phyloP scores from a whole-genome alignment of 2,888 invertebrate species.

The Kryphioiulus occultus region DNA sequence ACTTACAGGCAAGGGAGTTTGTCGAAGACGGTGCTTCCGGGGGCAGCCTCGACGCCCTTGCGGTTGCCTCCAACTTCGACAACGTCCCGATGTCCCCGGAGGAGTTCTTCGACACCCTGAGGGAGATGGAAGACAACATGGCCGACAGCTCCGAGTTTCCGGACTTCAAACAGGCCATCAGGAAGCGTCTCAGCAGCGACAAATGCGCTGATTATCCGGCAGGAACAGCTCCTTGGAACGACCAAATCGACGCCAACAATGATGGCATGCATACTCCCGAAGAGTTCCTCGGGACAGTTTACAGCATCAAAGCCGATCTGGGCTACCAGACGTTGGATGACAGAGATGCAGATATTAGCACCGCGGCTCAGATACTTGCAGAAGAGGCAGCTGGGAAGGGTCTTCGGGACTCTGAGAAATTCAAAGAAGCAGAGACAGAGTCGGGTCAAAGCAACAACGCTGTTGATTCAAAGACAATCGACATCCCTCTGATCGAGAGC shows the following conservation, averaged over 20 bases:
- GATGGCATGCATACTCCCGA: neutral
- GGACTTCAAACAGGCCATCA: neutral
- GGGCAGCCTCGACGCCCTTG: neutral
- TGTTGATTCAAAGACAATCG: neutral
- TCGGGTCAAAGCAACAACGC: neutral
- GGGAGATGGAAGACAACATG: neutral
- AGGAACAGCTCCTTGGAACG: neutral
- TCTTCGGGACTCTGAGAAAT: no score
- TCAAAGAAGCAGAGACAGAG: neutral
- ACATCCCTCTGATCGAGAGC: neutral
- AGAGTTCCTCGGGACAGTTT: neutral
- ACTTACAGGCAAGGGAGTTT: neutral
- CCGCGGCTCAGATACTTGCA: neutral
- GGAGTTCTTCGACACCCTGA: neutral
- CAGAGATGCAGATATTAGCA: neutral
- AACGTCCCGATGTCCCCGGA: neutral
- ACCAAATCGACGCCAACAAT: neutral
- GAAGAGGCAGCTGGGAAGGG: neutral
- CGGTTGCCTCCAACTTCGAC: neutral
- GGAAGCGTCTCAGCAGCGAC: neutral
- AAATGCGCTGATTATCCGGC: neutral
- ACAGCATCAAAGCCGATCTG: neutral
- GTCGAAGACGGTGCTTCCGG: neutral
- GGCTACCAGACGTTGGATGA: neutral
- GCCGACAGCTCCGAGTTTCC: neutral